Base-by-base conservation (phyloP, 2,797 vertebrate genomes). In the Rallus crepitans region DNA sequence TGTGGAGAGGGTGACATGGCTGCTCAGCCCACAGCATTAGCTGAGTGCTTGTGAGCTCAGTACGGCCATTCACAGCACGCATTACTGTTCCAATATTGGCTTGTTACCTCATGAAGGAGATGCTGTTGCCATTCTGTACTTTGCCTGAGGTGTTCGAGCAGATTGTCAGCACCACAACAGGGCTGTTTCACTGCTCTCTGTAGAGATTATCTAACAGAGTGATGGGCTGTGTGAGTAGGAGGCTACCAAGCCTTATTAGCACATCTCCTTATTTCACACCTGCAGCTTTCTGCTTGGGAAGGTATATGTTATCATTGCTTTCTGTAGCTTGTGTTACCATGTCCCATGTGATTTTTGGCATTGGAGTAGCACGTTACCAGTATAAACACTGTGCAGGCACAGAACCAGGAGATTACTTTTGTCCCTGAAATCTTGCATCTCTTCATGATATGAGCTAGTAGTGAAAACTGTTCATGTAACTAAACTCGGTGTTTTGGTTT, bases 31-130 rank as follows among this genome's bases (percentile, higher is more conserved):
- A 5, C 27, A 28, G 39, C 27, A 7, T 64, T 35, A 64, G 39
- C 39, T 28, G 45, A 70, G 73, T 27, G 14, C 37, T 31, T 19
- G 17, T 31, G 47, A 65, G 50, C 50, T 79, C 64, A 7, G 7
- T 7, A 12, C 8, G 9, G 24, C 40, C n/a, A 39, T 1, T 31
- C 10, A 28, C 0, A 2, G 9, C 2, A 2, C 39, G 1, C 2
- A 1, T 65, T n/a, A 13, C 33, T 57, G 57, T n/a, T 57, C 40
- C 40, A 14, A 7, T 9, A 6, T 7, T 81, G 73, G 75, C 19
- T 42, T 39, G 7, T 59, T 9, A 3, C 28, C 60, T 69, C 19
- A 12, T 16, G 30, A 45, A 78, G n/a, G 12, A 77, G 80, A 25
- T 68, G 61, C 15, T 0, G 2, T 19, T 55, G 42, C 33, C 27